Evolutionary conservation across 2,888 invertebrate genomes (phyloP).

Genomic region (Clostera curtula): DNA sequence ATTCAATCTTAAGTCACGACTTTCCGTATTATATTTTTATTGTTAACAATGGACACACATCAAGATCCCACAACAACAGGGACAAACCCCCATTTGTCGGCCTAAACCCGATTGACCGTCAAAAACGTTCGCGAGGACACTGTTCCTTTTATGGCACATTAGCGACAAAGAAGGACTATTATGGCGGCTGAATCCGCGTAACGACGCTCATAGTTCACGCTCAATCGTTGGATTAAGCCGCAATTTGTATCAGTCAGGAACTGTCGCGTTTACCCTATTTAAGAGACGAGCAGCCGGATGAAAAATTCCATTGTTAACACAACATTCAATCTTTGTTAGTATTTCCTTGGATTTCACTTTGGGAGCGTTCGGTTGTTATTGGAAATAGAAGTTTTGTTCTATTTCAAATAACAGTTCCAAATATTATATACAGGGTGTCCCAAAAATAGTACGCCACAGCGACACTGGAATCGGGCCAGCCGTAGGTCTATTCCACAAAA

Average conservation of each 20-base stretch:
- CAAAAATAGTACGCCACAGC: too few relatives aligned
- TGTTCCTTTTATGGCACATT: constrained; percentile 52
- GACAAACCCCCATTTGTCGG: constrained; percentile 23
- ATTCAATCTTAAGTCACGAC: too few relatives aligned
- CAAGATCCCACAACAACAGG: constrained; percentile 8
- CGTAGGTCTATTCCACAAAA: too few relatives aligned
- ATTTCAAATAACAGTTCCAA: too few relatives aligned
- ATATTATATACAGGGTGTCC: too few relatives aligned
- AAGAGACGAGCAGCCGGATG: constrained; percentile 32
- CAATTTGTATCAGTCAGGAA: constrained; percentile 56
- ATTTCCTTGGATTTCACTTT: constrained; percentile 8
- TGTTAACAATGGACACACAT: constrained; percentile 3
- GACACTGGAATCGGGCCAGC: too few relatives aligned
- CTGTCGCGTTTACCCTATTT: constrained; percentile 47
- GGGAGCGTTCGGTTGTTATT: too few relatives aligned
- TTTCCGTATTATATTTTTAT: neutral
- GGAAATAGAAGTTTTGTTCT: too few relatives aligned
- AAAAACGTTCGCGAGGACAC: constrained; percentile 35
- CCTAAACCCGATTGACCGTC: constrained; percentile 34
- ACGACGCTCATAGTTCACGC: constrained; percentile 63
- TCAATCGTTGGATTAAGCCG: constrained; percentile 59
- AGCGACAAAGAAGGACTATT: constrained; percentile 60
- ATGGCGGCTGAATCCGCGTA: constrained; percentile 45
- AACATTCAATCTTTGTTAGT: constrained; percentile 28
- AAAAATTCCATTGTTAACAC: constrained; percentile 37